phyloP scores from a whole-genome alignment of 2,797 vertebrate species.

The Triplophysa bombifrons region DNA sequence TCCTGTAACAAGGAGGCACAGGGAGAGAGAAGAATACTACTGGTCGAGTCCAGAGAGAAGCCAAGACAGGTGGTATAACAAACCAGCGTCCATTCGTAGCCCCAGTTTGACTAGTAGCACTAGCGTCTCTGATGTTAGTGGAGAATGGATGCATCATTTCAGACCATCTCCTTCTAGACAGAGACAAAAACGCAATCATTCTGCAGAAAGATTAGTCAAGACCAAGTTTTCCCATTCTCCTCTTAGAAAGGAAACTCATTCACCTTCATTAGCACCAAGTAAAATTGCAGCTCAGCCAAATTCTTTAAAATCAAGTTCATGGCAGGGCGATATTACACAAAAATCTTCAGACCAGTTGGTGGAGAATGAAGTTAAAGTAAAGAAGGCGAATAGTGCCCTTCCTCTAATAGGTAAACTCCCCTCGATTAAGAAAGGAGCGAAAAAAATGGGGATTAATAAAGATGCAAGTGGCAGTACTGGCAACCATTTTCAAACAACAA shows the following conservation, averaged over 20 bases:
- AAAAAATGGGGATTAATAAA: conserved; percentile 63
- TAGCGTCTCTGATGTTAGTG: conserved; percentile 75
- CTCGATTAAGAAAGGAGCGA: conserved; percentile 71
- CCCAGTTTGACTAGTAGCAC: conserved; percentile 74
- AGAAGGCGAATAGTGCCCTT: conserved; percentile 63
- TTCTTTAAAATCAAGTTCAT: conserved; percentile 35
- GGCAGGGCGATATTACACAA: conserved; percentile 42
- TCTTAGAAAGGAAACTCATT: conserved; percentile 61
- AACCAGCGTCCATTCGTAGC: conserved; percentile 63
- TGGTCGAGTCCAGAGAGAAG: conserved; percentile 64
- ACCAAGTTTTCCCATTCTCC: conserved; percentile 51
- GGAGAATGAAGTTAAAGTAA: conserved; percentile 65
- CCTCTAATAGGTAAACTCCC: conserved; percentile 81
- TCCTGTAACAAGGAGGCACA: conserved; percentile 58
- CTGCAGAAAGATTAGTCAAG: conserved; percentile 39
- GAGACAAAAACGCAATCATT: conserved; percentile 32
- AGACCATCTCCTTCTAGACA: conserved; percentile 46
- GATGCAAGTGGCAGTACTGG: conserved; percentile 59
- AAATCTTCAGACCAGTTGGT: conserved; percentile 46
- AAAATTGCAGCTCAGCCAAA: conserved; percentile 47
- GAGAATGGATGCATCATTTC: conserved; percentile 71
- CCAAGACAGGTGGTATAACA: conserved; percentile 56
- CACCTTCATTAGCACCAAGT: conserved; percentile 48
- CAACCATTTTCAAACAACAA: conserved; percentile 47
- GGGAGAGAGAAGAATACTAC: conserved; percentile 43